These are phyloP conservation scores for Pollenia angustigena DNA, from an alignment of 2,888 invertebrate species.

Conservation along the genomic window DNA sequence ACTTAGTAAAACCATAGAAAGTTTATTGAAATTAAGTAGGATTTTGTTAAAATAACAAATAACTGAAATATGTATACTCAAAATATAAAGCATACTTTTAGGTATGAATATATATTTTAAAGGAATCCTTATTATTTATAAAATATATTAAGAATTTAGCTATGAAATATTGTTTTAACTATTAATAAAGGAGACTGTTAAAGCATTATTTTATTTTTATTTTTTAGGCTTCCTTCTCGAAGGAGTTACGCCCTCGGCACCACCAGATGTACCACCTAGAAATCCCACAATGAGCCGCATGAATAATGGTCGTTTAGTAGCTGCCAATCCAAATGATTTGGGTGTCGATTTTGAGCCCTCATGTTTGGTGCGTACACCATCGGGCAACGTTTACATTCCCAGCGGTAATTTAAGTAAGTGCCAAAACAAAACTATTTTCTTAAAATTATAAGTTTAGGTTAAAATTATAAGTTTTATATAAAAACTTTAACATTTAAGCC, in stretches of 20 bases:
- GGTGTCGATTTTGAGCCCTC: conserved; percentile 94
- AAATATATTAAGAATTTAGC: neutral
- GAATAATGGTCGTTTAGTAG: conserved; percentile 95
- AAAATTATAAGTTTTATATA: no score
- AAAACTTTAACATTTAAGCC: neutral
- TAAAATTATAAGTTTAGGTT: neutral
- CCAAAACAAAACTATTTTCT: neutral
- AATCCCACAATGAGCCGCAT: conserved; percentile 96
- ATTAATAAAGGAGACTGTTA: no score
- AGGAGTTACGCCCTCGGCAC: conserved; percentile 89
- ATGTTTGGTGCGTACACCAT: conserved; percentile 95
- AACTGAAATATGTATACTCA: neutral
- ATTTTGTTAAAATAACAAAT: neutral
- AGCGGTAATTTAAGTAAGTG: conserved; percentile 89
- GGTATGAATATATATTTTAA: neutral
- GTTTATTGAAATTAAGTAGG: neutral
- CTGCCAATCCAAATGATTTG: conserved; percentile 91
- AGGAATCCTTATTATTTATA: no score
- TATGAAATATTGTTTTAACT: neutral
- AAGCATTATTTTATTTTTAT: conserved; percentile 29
- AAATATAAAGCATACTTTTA: conserved; percentile 15
- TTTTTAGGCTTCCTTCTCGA: conserved; percentile 93
- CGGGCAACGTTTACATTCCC: conserved; percentile 97
- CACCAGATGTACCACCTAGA: conserved; percentile 95
- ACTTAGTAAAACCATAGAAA: neutral